Evolutionary conservation across 2,113 vertebrate species (phyloP).

Genomic region (Pholis gunnellus): DNA sequence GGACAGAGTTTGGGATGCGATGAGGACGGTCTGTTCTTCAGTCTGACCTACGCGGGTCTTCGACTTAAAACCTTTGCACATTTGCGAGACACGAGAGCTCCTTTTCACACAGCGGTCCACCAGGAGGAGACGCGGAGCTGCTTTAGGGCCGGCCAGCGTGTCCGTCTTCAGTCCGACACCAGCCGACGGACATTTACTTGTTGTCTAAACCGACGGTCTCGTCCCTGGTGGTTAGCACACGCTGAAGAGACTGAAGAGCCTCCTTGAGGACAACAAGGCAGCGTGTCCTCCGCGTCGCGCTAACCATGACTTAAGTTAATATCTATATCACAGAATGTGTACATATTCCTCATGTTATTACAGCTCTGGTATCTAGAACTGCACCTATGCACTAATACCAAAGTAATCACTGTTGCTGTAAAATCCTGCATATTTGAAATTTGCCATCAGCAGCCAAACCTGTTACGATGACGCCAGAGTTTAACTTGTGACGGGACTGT

Average conservation of each 20-base stretch:
- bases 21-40: conserved; percentile 17
- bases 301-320: conserved; percentile 37
- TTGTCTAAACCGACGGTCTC: not conserved
- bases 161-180: not conserved
- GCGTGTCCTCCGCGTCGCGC: conserved; percentile 15
- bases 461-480: conserved; percentile 12
- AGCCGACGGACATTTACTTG: not conserved
- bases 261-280: not conserved
- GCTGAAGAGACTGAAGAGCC: not conserved
- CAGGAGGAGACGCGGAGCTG: conserved; percentile 22
- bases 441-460: conserved; percentile 59
- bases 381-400: conserved; percentile 84
- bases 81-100: conserved; percentile 41
- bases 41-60: conserved; percentile 30
- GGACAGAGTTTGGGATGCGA: not conserved
- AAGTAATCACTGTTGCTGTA: conserved; percentile 84
- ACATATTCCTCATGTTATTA: conserved; percentile 35
- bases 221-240: not conserved
- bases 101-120: conserved; percentile 31
- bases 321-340: conserved; percentile 40
- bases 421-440: conserved; percentile 63
- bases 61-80: conserved; percentile 65
- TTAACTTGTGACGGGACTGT: conserved; percentile 1
- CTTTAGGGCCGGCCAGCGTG: not conserved
- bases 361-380: conserved; percentile 64